Evolutionary conservation across 1,140 invertebrate species (phyloP).

Genomic region (Pectinophora gossypiella): DNA sequence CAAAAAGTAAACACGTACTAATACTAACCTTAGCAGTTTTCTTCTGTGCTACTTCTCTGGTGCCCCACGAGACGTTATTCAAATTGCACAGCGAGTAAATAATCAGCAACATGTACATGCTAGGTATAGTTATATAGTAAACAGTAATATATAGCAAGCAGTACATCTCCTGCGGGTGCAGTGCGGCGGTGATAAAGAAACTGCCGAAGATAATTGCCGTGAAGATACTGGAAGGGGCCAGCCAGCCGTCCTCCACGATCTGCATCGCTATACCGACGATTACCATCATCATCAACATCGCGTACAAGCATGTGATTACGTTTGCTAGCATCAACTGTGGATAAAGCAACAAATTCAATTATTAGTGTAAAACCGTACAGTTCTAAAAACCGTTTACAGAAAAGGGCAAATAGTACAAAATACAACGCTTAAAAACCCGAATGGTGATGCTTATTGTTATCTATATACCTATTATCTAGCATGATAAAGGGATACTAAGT

Average conservation of each 20-base stretch:
- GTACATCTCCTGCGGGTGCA: conserved; percentile 90
- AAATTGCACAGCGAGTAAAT: conserved; percentile 95
- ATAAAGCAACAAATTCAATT: too few relatives aligned
- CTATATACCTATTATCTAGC: too few relatives aligned
- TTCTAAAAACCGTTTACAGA: too few relatives aligned
- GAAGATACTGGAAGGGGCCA: conserved; percentile 88
- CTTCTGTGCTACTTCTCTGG: conserved; percentile 81
- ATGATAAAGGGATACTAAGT: too few relatives aligned
- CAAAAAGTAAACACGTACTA: too few relatives aligned
- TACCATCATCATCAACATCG: conserved; percentile 94
- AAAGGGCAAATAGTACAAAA: too few relatives aligned
- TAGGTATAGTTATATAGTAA: conserved; percentile 94
- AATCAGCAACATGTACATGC: conserved; percentile 94
- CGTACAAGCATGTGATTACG: conserved; percentile 93
- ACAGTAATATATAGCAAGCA: conserved; percentile 87
- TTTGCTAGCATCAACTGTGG: conserved; percentile 91
- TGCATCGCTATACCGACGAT: conserved; percentile 90
- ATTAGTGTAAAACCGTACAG: neutral
- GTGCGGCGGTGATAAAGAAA: conserved; percentile 75
- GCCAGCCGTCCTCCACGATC: conserved; percentile 85
- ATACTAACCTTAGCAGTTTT: conserved; percentile 87
- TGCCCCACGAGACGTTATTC: conserved; percentile 94
- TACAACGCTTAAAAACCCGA: too few relatives aligned
- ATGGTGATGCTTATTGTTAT: too few relatives aligned
- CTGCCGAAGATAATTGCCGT: conserved; percentile 79